These are phyloP conservation scores for Sitta carolinensis DNA, from an alignment of 2,797 vertebrate genomes.

Conservation along the genomic window DNA sequence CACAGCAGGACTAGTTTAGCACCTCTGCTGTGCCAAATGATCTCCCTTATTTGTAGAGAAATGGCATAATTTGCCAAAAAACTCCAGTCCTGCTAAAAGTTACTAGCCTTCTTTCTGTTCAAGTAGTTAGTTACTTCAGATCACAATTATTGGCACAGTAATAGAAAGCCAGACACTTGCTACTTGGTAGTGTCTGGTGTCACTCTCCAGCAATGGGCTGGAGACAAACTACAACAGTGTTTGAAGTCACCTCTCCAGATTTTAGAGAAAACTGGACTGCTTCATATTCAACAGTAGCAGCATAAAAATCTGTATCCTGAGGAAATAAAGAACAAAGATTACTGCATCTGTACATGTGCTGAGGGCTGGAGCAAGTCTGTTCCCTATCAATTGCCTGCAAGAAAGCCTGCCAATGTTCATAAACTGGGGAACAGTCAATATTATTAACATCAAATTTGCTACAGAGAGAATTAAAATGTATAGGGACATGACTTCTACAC, in stretches of 20 bases:
- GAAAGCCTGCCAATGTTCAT: not conserved
- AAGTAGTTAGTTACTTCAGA: not conserved
- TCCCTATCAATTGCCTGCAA: not conserved
- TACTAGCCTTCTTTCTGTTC: not conserved
- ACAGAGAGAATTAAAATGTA: not conserved
- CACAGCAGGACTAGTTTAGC: not conserved
- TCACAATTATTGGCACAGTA: not conserved
- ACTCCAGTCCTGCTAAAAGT: not conserved
- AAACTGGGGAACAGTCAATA: not conserved
- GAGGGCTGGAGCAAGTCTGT: not conserved
- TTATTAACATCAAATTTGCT: not conserved
- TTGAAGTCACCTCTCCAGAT: not conserved
- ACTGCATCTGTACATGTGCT: not conserved
- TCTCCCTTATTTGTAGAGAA: not conserved
- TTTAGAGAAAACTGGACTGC: not conserved
- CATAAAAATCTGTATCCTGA: not conserved
- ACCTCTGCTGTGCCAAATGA: not conserved
- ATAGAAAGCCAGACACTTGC: not conserved
- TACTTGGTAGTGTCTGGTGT: not conserved
- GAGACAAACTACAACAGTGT: not conserved
- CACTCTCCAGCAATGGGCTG: not conserved
- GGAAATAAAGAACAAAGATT: not conserved
- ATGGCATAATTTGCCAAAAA: not conserved
- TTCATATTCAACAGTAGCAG: not conserved
- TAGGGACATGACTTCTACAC: not conserved